These are phyloP conservation scores for Anthopleura sola DNA, from an alignment of 64 coral and sea anemone species.

Conservation along the genomic window DNA sequence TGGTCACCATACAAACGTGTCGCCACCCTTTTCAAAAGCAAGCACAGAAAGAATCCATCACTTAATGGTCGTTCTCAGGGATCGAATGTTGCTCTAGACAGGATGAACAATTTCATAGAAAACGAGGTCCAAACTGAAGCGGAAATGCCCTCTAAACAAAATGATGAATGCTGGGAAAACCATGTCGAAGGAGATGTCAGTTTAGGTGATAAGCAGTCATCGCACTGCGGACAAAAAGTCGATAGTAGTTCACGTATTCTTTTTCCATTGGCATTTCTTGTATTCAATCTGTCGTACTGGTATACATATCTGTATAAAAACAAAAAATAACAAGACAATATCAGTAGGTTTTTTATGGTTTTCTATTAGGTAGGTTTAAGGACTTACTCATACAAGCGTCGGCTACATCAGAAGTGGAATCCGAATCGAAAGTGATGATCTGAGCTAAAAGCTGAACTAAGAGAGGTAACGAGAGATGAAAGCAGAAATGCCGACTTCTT, in stretches of 20 bases:
- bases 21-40: not conserved
- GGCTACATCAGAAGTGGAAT: too few relatives aligned
- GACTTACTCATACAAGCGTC: too few relatives aligned
- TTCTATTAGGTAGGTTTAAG: not conserved
- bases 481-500: too few relatives aligned
- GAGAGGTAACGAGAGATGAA: too few relatives aligned
- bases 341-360: not conserved
- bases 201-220: not conserved
- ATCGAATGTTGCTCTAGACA: not conserved
- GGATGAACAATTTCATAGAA: not conserved
- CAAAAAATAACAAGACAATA: not conserved
- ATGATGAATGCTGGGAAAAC: not conserved
- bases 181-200: not conserved
- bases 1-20: not conserved
- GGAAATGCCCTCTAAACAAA: not conserved
- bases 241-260: constrained; percentile 42
- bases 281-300: constrained; percentile 65
- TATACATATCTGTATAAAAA: constrained; percentile 23
- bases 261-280: constrained; percentile 63
- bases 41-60: not conserved
- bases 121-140: not conserved
- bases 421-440: too few relatives aligned
- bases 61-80: not conserved
- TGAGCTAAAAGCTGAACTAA: too few relatives aligned
- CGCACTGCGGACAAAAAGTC: constrained; percentile 9